Conservation (phyloP, 2,797 vertebrate species). For the Sebastes taczanowskii region DNA sequence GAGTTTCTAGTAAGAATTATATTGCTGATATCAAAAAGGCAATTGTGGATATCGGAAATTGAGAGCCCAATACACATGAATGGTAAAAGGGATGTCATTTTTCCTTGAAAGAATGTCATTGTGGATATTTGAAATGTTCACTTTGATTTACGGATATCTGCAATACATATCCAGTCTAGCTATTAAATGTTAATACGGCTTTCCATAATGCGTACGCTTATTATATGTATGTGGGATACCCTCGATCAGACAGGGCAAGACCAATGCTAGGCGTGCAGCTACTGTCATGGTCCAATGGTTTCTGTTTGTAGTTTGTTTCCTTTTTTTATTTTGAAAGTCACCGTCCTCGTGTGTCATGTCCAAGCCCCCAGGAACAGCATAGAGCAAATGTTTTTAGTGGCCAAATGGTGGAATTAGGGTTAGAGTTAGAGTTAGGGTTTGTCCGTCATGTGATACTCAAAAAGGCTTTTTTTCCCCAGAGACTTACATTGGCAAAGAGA, state of each 20-base stretch:
- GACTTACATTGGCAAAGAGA: too few relatives aligned
- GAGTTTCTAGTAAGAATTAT: too few relatives aligned
- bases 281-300: background rate
- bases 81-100: too few relatives aligned
- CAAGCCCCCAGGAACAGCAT: too few relatives aligned
- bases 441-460: too few relatives aligned
- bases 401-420: too few relatives aligned
- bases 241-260: background rate
- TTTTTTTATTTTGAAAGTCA: background rate
- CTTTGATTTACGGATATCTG: background rate
- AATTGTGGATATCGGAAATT: background rate
- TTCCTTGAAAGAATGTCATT: background rate
- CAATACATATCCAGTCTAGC: background rate
- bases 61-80: background rate
- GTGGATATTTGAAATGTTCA: background rate
- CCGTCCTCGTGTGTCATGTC: background rate
- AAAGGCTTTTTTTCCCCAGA: too few relatives aligned
- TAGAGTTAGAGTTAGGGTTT: too few relatives aligned
- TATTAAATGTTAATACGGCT: too few relatives aligned
- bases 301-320: background rate
- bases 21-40: background rate
- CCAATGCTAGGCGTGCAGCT: background rate
- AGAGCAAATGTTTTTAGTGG: too few relatives aligned
- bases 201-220: background rate
- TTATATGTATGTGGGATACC: background rate